Evolutionary conservation across 2,113 vertebrate species (phyloP).

Genomic region (Colaptes auratus): DNA sequence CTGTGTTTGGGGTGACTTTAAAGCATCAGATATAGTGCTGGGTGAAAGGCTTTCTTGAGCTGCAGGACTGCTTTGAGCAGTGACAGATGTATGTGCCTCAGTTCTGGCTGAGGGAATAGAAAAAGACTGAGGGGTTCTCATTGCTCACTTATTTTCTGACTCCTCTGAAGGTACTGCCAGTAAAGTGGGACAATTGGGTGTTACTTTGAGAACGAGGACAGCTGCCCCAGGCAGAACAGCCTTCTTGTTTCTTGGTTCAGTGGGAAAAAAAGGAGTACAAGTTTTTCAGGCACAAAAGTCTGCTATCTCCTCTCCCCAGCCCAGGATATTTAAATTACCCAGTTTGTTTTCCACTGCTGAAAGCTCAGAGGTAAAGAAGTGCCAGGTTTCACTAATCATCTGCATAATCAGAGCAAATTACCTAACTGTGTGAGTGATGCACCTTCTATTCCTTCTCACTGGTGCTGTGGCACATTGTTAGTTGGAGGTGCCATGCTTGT

Average conservation of each 20-base stretch:
- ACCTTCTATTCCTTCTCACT: neutral
- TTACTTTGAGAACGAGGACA: neutral
- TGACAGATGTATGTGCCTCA: neutral
- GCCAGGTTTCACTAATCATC: constrained; percentile 23
- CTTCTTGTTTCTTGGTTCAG: neutral
- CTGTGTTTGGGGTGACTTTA: neutral
- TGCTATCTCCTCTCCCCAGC: neutral
- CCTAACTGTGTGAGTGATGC: constrained; percentile 30
- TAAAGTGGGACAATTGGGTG: neutral
- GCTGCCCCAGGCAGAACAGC: neutral
- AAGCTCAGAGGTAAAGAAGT: neutral
- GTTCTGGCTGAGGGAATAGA: neutral
- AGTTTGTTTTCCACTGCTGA: constrained; percentile 18
- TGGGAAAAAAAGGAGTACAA: neutral
- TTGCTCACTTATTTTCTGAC: neutral
- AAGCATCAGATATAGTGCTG: neutral
- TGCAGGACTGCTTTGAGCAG: neutral
- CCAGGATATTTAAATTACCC: neutral
- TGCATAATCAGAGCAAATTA: constrained; percentile 38
- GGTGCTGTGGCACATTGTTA: neutral
- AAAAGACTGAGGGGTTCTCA: neutral
- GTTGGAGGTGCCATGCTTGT: neutral
- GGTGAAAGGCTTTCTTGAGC: neutral
- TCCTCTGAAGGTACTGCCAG: neutral
- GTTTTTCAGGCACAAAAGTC: neutral